Evolutionary conservation across 2,113 vertebrate species (phyloP), one percentile per base, ranked within the genome.

Genomic region (Myiagra hebetior): DNA sequence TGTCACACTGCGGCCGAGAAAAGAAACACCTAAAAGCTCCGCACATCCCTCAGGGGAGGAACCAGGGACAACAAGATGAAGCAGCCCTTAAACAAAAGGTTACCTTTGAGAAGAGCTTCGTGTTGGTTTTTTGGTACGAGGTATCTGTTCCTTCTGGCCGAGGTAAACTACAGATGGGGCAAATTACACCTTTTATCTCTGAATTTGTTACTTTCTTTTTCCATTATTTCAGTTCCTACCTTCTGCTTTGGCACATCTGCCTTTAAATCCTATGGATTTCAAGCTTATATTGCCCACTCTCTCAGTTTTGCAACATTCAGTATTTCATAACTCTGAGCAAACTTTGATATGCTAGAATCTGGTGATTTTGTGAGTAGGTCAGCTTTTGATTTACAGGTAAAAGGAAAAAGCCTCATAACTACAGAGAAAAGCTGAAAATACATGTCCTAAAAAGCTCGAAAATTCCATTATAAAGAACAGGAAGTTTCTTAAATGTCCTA

Each of bases 1-100:
- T 7, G 30, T 68, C 52, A 82, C 60, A 26, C 23, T 15, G 52
- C 0, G 0, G 56, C 55, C 7, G 0, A 81, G 49, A 50, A 86
- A 33, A 83, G 37, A 39, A 85, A 60, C 37, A 62, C 56, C 81
- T 49, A 56, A 59, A 60, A 87, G 41, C 19, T 70, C 72, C 72
- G n/a, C 31, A 35, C 67, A n/a, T 30, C 47, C n/a, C 47, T 63
- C 6, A 24, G 15, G 10, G 15, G 16, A 72, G 33, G 10, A 78
- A 35, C 9, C 24, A 31, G 33, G 47, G 15, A 78, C 87, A 74
- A 52, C 2, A 14, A 59, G 31, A 0, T 22, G 28, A 62, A 84
- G 31, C 20, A 33, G 46, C 2, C 7, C 15, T 84, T 84, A 65
- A 86, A 87, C 14, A 85, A 55, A 86, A 91, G 15, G 11, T 41